phyloP scores from a whole-genome alignment of 2,113 vertebrate genomes.

The Mastomys natalensis region DNA sequence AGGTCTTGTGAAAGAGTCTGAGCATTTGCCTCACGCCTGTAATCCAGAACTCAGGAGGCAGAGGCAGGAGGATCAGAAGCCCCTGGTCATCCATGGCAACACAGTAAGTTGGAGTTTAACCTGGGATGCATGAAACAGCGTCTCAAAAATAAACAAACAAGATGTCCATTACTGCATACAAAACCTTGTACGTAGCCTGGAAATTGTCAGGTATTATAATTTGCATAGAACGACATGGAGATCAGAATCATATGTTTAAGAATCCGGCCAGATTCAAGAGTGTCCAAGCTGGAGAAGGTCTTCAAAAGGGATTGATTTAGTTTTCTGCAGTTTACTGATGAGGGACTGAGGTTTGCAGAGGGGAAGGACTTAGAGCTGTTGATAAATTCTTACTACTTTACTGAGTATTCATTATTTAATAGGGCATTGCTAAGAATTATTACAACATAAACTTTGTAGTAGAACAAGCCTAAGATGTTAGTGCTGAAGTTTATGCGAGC shows the following conservation, averaged over 20 bases:
- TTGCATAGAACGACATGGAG: neutral
- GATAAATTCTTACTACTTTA: neutral
- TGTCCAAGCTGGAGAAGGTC: neutral
- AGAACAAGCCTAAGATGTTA: neutral
- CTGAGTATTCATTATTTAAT: conserved; percentile 32
- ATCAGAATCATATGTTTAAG: neutral
- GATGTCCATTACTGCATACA: neutral
- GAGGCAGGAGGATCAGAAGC: neutral
- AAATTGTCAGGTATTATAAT: neutral
- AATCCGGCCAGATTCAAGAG: neutral
- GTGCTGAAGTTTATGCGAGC: conserved; percentile 3
- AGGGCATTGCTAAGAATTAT: neutral
- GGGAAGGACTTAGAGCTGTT: neutral
- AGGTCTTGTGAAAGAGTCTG: neutral
- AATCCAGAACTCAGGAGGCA: neutral
- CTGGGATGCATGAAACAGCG: too few species aligned
- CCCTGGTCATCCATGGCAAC: neutral
- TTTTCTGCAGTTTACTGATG: neutral
- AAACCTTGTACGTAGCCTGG: neutral
- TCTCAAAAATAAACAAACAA: neutral
- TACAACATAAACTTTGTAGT: conserved; percentile 21
- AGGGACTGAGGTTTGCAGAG: neutral
- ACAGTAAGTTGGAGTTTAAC: neutral
- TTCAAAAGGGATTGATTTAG: neutral
- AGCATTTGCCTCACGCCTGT: neutral